Evolutionary conservation across 2,888 invertebrate genomes (phyloP).

Genomic region (Stenolophus ochropezus): DNA sequence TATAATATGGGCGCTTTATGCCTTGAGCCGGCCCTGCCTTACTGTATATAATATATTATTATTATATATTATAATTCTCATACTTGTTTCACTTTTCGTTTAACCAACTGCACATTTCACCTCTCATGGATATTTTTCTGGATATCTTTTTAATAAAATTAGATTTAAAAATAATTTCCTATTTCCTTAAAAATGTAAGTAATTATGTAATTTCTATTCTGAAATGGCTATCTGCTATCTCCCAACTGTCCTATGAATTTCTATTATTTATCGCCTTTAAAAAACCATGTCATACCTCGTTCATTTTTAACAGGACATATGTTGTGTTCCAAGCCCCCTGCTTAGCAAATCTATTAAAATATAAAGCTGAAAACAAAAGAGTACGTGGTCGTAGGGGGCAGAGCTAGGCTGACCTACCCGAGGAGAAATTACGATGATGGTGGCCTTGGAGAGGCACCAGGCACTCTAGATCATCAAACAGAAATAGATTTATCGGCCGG

Average conservation of each 20-base stretch:
- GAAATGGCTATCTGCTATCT: too few relatives aligned
- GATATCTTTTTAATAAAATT: too few relatives aligned
- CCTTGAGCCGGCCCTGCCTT: too few relatives aligned
- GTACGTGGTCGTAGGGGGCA: not conserved
- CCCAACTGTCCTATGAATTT: not conserved
- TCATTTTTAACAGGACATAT: not conserved
- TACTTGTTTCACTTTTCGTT: too few relatives aligned
- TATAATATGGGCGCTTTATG: too few relatives aligned
- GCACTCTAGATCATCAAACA: not conserved
- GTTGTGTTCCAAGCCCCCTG: not conserved
- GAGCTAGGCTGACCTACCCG: not conserved
- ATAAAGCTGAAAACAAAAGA: not conserved
- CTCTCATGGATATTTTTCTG: too few relatives aligned
- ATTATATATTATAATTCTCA: too few relatives aligned
- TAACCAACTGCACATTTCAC: too few relatives aligned
- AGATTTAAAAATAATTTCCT: too few relatives aligned
- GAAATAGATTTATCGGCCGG: not conserved
- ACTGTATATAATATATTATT: too few relatives aligned
- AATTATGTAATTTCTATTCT: too few relatives aligned
- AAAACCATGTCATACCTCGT: not conserved
- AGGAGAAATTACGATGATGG: not conserved
- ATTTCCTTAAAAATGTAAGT: too few relatives aligned
- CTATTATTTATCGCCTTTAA: not conserved
- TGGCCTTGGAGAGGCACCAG: not conserved
- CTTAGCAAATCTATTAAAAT: not conserved